Base-by-base conservation (phyloP, 2,888 invertebrate species). In the Ormyrus thymus region DNA sequence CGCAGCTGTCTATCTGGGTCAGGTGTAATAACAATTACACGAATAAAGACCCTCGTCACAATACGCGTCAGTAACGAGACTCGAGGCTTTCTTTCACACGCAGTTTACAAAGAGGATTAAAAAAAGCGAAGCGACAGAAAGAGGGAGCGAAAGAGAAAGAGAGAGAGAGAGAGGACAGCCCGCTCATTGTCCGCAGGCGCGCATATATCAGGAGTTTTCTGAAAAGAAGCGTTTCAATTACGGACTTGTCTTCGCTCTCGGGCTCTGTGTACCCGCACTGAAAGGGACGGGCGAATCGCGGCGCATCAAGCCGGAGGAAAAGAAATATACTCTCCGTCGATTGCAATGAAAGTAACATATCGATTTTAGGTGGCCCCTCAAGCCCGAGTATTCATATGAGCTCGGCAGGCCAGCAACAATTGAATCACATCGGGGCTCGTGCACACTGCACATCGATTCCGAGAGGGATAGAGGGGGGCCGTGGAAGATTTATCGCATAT, bases 151-250 rank as follows among this genome's bases (percentile, higher is more conserved):
- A 29, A 29, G 29, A 29, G 29, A 29, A 4, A 29, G 29, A 29
- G 29, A 3, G 29, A 29, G 29, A 29, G 29, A 29, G 29, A 29
- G 29, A 29, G 29, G 29, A 7, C 7, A n/a, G 11, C 7, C 2
- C 43, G 6, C 29, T 15, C 46, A 56, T 56, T 56, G n/a, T 66
- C 53, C 51, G 46, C 11, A 56, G 9, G 13, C 45, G 55, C 11
- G 58, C 55, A 59, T 59, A 10, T 29, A 70, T 59, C 51, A 61
- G 46, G 7, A 45, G n/a, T 13, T 9, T 29, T 29, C 29, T 29
- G 29, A 15, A 46, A 73, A 62, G 51, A 53, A 53, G 45, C 15
- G 68, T 68, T 76, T 76, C 75, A 76, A 76, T 76, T 68, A 76
- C 68, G 68, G 11, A 8, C 53, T 55, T 46, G 74, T 74, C 65